phyloP scores from a whole-genome alignment of 2,113 vertebrate genomes.

The Turdus rufiventris region DNA sequence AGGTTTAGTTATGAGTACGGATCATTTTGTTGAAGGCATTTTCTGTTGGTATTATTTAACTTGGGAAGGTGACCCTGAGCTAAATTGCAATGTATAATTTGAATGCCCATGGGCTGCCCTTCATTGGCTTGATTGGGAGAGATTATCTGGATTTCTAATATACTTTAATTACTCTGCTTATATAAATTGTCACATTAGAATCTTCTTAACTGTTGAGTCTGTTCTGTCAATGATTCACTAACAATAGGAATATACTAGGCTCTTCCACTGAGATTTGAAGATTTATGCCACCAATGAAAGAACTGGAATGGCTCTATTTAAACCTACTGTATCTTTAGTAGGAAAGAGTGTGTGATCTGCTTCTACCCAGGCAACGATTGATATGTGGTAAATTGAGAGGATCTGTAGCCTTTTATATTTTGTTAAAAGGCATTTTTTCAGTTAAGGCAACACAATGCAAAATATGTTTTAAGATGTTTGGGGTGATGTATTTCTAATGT shows the following conservation, averaged over 20 bases:
- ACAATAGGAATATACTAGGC: slow-evolving; percentile 5
- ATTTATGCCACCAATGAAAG: background rate
- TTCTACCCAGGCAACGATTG: background rate
- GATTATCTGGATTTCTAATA: slow-evolving; percentile 51
- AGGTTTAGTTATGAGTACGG: background rate
- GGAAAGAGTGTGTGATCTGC: background rate
- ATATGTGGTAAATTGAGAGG: background rate
- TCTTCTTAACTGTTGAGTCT: slow-evolving; percentile 33
- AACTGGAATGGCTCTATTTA: background rate
- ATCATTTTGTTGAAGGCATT: slow-evolving; percentile 3
- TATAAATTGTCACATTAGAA: slow-evolving; percentile 48
- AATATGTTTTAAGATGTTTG: background rate
- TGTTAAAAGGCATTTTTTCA: background rate
- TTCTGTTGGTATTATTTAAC: slow-evolving; percentile 23
- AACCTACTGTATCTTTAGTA: background rate
- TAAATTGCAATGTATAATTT: slow-evolving; percentile 4
- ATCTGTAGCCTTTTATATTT: background rate
- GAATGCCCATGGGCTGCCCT: slow-evolving; percentile 17
- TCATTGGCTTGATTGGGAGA: slow-evolving; percentile 16
- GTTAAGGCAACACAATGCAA: background rate
- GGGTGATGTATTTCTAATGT: background rate
- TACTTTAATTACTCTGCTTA: slow-evolving; percentile 45
- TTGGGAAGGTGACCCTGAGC: slow-evolving; percentile 35
- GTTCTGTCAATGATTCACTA: background rate
- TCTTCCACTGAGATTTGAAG: slow-evolving; percentile 39